A percentile compares a stretch with the other conserved stretches of the same genome.
Evolutionary conservation across 2,888 invertebrate genomes (phyloP).

Genomic region (Heliconius charithonia): DNA sequence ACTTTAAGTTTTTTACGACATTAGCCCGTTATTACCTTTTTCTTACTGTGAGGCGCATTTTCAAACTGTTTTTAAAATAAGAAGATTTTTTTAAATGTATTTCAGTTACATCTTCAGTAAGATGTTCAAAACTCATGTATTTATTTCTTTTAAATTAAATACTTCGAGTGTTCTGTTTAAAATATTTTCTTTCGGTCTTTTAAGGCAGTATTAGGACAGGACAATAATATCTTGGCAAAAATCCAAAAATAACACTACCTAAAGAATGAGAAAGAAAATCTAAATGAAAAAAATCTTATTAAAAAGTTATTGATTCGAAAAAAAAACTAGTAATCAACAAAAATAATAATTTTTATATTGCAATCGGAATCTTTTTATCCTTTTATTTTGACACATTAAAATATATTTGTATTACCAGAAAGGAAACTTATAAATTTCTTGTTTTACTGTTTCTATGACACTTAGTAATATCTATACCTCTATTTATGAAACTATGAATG

Average conservation of each 20-base stretch:
- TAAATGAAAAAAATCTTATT: no score
- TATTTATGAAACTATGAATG: constrained; percentile 31
- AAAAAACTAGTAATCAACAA: no score
- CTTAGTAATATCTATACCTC: constrained; percentile 8
- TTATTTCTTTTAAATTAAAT: no score
- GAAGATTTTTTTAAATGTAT: not conserved
- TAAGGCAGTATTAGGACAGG: no score
- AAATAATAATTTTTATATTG: no score
- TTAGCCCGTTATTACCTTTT: constrained; percentile 3
- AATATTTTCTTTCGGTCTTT: no score
- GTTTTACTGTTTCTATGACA: not conserved
- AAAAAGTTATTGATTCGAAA: no score
- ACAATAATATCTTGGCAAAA: no score
- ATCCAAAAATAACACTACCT: no score
- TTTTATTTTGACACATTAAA: not conserved
- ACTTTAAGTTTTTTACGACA: constrained; percentile 13
- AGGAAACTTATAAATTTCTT: not conserved
- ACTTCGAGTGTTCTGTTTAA: not conserved
- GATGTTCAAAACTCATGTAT: not conserved
- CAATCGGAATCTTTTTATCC: no score
- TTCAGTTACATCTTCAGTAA: not conserved
- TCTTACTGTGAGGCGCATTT: not conserved
- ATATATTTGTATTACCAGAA: constrained; percentile 7
- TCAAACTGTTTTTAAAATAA: not conserved
- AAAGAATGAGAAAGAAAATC: no score